phyloP scores from a whole-genome alignment of 2,888 invertebrate genomes.

The Crematogaster levior region DNA sequence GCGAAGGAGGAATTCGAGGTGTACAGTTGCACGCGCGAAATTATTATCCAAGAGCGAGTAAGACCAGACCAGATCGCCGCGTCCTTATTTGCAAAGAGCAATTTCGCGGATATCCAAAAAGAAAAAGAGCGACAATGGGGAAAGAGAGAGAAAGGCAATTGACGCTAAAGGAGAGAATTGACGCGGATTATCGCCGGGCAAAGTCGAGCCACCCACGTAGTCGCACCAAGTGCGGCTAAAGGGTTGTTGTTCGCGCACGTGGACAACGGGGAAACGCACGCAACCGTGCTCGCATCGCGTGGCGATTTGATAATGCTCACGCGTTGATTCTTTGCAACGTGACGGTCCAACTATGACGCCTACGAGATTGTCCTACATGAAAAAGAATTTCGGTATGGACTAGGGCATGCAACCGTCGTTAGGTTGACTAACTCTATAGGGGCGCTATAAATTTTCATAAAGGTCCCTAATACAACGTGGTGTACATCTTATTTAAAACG shows the following conservation, averaged over 20 bases:
- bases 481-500: not conserved
- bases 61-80: not conserved
- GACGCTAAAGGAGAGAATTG: slow-evolving; percentile 6
- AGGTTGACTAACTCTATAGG: not conserved
- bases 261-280: slow-evolving; percentile 16
- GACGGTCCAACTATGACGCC: not conserved
- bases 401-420: not conserved
- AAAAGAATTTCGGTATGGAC: not conserved
- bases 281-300: not conserved
- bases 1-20: not conserved
- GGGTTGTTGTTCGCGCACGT: not conserved
- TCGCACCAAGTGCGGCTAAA: slow-evolving; percentile 44
- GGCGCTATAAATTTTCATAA: slow-evolving; percentile 12
- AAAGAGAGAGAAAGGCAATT: too few species aligned
- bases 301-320: slow-evolving; percentile 31
- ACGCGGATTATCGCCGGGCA: slow-evolving; percentile 51
- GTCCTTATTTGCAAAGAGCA: slow-evolving; percentile 54
- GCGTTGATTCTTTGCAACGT: slow-evolving; percentile 14
- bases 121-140: not conserved
- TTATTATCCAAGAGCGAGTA: slow-evolving; percentile 24
- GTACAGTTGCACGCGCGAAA: slow-evolving; percentile 35
- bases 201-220: slow-evolving; percentile 66
- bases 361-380: not conserved
- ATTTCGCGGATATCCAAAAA: slow-evolving; percentile 39
- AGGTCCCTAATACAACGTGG: too few species aligned